Conservation (phyloP, 2,888 invertebrate species). For the Portevinia maculata region DNA sequence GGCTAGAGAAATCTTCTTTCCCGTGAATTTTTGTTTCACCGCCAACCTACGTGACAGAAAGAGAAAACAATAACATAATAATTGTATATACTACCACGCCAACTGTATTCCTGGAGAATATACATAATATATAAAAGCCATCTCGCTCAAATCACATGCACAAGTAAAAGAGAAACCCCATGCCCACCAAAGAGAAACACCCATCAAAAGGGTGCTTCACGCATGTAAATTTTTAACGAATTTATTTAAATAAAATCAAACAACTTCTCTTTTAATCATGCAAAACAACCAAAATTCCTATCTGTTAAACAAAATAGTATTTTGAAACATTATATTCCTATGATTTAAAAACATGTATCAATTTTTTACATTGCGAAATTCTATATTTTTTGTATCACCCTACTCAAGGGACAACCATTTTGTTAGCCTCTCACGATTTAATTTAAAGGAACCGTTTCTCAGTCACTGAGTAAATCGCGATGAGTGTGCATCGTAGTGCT, state of each 20-base stretch:
- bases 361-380: background rate
- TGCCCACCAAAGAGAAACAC: constrained; percentile 34
- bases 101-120: constrained; percentile 22
- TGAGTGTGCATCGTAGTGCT: constrained; percentile 79
- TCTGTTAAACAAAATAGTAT: background rate
- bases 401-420: constrained; percentile 55
- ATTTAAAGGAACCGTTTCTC: constrained; percentile 76
- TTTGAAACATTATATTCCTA: background rate
- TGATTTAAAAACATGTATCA: background rate
- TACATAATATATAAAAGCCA: constrained; percentile 14
- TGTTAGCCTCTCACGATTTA: constrained; percentile 67
- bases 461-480: constrained; percentile 81
- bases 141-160: background rate
- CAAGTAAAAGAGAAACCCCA: constrained; percentile 18
- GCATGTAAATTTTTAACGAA: background rate
- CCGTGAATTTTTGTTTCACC: constrained; percentile 55
- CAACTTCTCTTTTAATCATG: background rate
- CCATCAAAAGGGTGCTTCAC: constrained; percentile 38
- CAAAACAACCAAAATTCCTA: background rate
- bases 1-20: constrained; percentile 69
- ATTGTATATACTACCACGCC: constrained; percentile 46
- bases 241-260: background rate
- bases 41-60: background rate
- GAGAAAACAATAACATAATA: constrained; percentile 47
- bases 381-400: constrained; percentile 48